phyloP scores from a whole-genome alignment of 2,113 vertebrate species.

The Thalassarche chlororhynchos region DNA sequence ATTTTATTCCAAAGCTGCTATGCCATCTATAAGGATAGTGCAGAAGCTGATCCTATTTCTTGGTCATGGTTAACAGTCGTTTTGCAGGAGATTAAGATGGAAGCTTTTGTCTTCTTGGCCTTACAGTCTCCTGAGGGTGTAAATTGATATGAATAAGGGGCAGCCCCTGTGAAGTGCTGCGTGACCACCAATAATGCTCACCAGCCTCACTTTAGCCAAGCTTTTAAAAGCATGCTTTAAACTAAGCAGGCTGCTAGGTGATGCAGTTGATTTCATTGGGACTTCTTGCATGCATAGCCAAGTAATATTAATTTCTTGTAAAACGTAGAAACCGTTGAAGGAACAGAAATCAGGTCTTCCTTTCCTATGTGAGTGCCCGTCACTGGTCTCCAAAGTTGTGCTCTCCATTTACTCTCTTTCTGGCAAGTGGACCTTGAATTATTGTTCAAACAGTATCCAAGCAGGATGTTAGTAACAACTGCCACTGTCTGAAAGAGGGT shows the following conservation, averaged over 20 bases:
- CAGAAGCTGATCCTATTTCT: neutral
- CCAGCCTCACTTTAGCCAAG: neutral
- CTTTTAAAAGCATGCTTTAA: neutral
- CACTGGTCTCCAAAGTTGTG: neutral
- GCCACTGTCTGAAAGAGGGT: neutral
- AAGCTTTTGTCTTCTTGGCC: neutral
- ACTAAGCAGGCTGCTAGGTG: neutral
- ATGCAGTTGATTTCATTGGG: neutral
- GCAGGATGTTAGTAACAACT: neutral
- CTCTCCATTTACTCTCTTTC: neutral
- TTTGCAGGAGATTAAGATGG: neutral
- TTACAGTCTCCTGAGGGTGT: neutral
- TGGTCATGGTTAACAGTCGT: neutral
- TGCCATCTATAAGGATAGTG: neutral
- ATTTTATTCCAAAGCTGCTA: neutral
- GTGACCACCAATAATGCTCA: neutral
- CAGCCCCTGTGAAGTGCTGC: neutral
- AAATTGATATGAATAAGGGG: neutral
- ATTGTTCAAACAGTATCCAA: neutral
- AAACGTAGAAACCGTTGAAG: neutral
- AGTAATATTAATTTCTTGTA: neutral
- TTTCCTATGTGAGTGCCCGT: neutral
- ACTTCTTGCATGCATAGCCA: neutral
- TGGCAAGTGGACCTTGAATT: neutral
- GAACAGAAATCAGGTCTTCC: neutral